Evolutionary conservation across 2,113 vertebrate species (phyloP).

Genomic region (Amazona vittata): DNA sequence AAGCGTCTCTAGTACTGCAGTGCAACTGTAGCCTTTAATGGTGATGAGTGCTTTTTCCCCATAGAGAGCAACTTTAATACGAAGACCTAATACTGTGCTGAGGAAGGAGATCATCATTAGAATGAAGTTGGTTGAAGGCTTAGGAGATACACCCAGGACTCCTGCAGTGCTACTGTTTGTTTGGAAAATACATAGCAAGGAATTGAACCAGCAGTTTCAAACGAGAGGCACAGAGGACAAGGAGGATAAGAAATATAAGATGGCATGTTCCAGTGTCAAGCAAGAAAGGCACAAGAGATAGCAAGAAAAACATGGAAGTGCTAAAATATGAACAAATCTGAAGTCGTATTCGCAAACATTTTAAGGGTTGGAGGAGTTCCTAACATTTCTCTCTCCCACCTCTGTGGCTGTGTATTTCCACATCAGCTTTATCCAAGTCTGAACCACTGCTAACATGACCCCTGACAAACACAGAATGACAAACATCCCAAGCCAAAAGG

Average conservation of each 20-base stretch:
- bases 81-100: accelerated
- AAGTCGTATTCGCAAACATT: background rate
- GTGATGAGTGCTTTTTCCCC: background rate
- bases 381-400: background rate
- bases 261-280: background rate
- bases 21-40: background rate
- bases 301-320: background rate
- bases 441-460: background rate
- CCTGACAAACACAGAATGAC: background rate
- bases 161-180: background rate
- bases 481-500: background rate
- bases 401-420: background rate
- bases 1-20: background rate
- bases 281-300: background rate
- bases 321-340: background rate
- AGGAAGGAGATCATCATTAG: background rate
- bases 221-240: background rate
- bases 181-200: background rate
- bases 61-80: background rate
- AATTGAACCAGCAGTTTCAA: background rate
- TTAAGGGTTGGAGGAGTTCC: background rate
- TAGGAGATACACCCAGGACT: background rate
- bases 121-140: background rate
- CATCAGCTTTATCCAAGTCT: background rate
- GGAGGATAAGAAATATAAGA: background rate